A percentile compares a stretch with the other conserved stretches of the same genome.
Conservation (phyloP, 2,113 vertebrate species). For the Cyphomyrus plagiostoma region DNA sequence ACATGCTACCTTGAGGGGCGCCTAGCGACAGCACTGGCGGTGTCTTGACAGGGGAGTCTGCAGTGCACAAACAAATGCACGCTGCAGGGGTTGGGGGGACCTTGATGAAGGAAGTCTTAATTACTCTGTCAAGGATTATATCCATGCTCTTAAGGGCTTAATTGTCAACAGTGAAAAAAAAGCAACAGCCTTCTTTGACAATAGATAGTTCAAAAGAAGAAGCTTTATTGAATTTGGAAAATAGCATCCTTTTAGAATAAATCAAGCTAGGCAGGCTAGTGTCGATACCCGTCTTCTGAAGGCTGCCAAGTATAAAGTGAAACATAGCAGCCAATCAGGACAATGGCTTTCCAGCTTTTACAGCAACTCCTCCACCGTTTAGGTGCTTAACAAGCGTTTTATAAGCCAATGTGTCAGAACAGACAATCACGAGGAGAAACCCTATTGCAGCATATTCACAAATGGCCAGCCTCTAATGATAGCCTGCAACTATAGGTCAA, state of each 20-base stretch:
- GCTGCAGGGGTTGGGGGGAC: background rate
- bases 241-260: background rate
- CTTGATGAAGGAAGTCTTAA: conserved; percentile 1
- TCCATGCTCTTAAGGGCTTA: background rate
- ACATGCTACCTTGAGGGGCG: conserved; percentile 50
- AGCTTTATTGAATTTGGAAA: background rate
- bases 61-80: conserved; percentile 11
- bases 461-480: background rate
- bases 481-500: background rate
- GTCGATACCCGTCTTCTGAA: background rate
- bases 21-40: conserved; percentile 42
- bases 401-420: background rate
- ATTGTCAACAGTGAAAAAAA: background rate
- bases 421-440: background rate
- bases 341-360: background rate
- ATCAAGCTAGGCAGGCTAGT: background rate
- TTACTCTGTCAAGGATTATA: background rate
- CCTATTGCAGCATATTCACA: background rate
- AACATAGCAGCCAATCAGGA: background rate
- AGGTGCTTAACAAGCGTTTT: background rate
- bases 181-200: background rate
- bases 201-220: background rate
- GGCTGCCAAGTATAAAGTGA: background rate
- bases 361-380: background rate
- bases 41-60: conserved; percentile 17